These are phyloP conservation scores for Patella depressa DNA, from an alignment of 2,888 invertebrate species.

Conservation along the genomic window DNA sequence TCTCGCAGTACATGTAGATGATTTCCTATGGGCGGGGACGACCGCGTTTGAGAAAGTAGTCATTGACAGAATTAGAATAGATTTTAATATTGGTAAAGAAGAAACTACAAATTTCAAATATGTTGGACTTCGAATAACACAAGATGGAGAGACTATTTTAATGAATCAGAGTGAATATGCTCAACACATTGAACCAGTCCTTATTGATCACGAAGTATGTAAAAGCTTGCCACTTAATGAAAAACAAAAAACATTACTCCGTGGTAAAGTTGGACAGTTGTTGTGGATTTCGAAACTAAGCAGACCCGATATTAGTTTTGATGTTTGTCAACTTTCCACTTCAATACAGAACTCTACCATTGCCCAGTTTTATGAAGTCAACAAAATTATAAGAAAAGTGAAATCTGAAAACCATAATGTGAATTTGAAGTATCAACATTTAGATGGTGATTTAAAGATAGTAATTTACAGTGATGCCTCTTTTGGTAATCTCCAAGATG, in stretches of 20 bases:
- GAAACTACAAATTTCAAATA: constrained; percentile 16
- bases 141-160: background rate
- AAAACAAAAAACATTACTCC: background rate
- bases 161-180: background rate
- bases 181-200: background rate
- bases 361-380: background rate
- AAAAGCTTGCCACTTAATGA: background rate
- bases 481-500: background rate
- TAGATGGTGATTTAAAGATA: background rate
- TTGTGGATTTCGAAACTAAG: constrained; percentile 5
- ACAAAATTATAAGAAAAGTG: background rate
- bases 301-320: background rate
- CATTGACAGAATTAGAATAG: constrained; percentile 1
- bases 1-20: constrained; percentile 27
- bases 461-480: background rate
- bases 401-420: background rate
- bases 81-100: constrained; percentile 22
- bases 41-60: constrained; percentile 19
- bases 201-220: background rate
- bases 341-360: background rate
- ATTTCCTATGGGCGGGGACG: constrained; percentile 18
- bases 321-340: background rate
- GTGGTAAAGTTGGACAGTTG: constrained; percentile 12
- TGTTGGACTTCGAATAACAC: constrained; percentile 15
- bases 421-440: constrained; percentile 1